Base-by-base conservation (phyloP, 2,113 vertebrate species). In the Procavia capensis region DNA sequence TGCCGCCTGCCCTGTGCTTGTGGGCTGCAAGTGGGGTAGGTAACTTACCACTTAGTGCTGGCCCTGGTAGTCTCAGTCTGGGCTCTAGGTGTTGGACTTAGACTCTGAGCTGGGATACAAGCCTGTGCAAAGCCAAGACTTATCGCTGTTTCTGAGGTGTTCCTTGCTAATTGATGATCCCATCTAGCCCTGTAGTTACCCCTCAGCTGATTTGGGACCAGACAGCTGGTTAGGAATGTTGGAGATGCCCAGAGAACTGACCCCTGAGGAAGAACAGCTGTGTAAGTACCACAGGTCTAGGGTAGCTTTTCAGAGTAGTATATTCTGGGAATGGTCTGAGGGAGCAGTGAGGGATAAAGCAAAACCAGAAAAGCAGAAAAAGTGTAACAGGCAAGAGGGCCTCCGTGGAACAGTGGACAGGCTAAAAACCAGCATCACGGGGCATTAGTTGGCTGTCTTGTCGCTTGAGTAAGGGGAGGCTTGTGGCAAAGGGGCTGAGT, bases 1-100 rank as follows among this genome's bases (percentile, higher is more conserved):
- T 0, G 99, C 99, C 34, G 99, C 99, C 89, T 99, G 99, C 66
- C 99, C 99, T 0, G 99, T 99, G 54, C 98, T 99, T 96, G 99
- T 99, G 80, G 99, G 99, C 47, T 99, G 99, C 97, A 99, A 99
- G 98, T 99, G 99, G 99, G 99, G 99, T 99, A 97, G 99, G 99
- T 99, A 47, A 57, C 70, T n/a, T 9, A 11, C n/a, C 29, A 47
- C 41, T 22, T 34, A 5, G 13, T 13, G 4, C 6, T 66, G 87
- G 57, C 36, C 3, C 9, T 36, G 57, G 78, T 59, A 39, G 39
- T 39, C 66, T 61, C 31, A 24, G 45, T n/a, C 72, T 89, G 64
- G 57, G 27, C 41, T 54, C 6, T 76, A 19, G n/a, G 41, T 41
- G 25, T 72, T 24, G 25, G 45, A 47, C 54, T 64, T 78, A 82